phyloP scores from a whole-genome alignment of 2,888 invertebrate genomes.

The Dorcus hopei region DNA sequence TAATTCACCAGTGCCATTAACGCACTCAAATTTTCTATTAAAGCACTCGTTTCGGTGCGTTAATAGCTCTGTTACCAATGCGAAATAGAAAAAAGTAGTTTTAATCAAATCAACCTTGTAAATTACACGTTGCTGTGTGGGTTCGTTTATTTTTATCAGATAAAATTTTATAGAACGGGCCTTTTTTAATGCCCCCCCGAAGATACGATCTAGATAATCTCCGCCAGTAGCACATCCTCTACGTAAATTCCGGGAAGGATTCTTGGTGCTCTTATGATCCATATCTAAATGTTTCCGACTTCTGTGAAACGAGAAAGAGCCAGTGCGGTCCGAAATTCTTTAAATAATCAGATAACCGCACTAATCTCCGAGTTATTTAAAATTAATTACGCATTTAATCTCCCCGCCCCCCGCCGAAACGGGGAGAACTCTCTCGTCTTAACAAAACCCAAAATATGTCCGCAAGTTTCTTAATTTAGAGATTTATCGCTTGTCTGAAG shows the following conservation, averaged over 20 bases:
- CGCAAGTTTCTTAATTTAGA: conserved; percentile 1
- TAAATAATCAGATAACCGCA: conserved; percentile 23
- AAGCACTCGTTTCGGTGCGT: no score
- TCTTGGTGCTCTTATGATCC: conserved; percentile 6
- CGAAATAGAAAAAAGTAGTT: no score
- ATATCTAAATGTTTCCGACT: conserved; percentile 8
- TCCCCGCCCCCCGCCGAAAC: conserved; percentile 1
- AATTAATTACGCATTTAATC: conserved; percentile 26
- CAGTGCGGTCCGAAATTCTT: conserved; percentile 16
- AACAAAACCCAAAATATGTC: background rate
- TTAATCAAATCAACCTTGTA: no score
- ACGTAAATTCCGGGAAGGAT: conserved; percentile 14
- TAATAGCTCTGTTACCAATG: no score
- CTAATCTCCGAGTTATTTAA: conserved; percentile 21
- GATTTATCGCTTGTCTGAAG: background rate
- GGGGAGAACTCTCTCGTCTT: conserved; percentile 1
- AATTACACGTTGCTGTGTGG: no score
- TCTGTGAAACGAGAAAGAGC: conserved; percentile 1
- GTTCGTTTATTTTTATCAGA: no score
- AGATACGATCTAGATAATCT: background rate
- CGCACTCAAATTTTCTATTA: no score
- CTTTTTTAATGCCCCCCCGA: no score
- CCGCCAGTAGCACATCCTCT: conserved; percentile 14
- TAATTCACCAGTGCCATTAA: no score
- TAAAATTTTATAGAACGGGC: no score